Conservation (phyloP, 23 tunicate genomes). For the Halocynthia aurantium region DNA sequence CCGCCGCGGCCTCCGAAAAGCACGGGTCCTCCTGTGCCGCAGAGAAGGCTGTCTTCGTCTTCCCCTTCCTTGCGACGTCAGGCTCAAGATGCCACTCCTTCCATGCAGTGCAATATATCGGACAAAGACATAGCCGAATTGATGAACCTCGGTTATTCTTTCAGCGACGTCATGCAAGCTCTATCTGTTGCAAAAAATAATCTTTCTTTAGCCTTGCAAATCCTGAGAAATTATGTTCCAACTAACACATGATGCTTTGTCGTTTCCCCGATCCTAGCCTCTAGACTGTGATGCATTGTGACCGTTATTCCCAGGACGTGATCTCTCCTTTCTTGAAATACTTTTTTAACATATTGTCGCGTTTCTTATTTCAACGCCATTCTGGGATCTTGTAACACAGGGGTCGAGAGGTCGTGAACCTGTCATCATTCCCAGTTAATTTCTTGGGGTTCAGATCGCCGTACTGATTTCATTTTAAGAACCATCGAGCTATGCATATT, state of each 20-base stretch:
- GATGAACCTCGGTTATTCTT: slow-evolving; percentile 90
- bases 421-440: too few species aligned
- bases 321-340: too few species aligned
- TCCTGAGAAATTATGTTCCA: slow-evolving; percentile 55
- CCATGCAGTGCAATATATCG: slow-evolving; percentile 10
- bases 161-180: slow-evolving; percentile 76
- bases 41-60: slow-evolving; percentile 14
- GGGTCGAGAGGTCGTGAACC: too few species aligned
- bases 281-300: too few species aligned
- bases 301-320: too few species aligned
- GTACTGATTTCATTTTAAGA: too few species aligned
- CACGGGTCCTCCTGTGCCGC: slow-evolving; percentile 27
- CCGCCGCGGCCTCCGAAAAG: slow-evolving; percentile 72
- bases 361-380: too few species aligned
- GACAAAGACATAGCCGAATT: slow-evolving; percentile 83
- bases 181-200: slow-evolving; percentile 68
- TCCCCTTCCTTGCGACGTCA: slow-evolving; percentile 10
- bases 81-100: background rate
- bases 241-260: slow-evolving; percentile 22
- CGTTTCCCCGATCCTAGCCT: too few species aligned
- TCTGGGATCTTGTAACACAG: too few species aligned
- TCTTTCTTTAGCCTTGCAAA: slow-evolving; percentile 55
- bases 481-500: too few species aligned
- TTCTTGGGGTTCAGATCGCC: too few species aligned
- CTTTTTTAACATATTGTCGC: too few species aligned